Evolutionary conservation across 92 coral and sea anemone genomes (phyloP), one percentile per base, ranked within the genome.

Genomic region (Zoanthus gigantus): DNA sequence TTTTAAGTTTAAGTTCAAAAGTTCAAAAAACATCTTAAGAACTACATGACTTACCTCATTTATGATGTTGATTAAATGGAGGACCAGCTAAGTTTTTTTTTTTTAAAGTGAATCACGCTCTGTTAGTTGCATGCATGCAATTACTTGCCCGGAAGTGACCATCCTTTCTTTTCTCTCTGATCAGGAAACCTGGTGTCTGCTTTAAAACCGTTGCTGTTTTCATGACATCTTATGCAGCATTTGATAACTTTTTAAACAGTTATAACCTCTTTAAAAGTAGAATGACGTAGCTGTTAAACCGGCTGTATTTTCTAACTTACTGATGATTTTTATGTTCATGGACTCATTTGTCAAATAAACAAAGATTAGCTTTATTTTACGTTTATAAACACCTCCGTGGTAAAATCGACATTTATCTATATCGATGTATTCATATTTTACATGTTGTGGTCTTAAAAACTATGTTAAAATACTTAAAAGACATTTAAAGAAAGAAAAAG

Each of bases 371-470:
- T 9, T 76, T 48, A 18, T 53, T 52, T 50, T 29, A 50, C 60
- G 3, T 11, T 48, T 60, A 50, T 18, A 28, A n/a, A 31, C 44
- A n/a, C n/a, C 80, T 76, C 34, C 28, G 80, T 37, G 63, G 63
- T 76, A 76, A 76, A 76, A 18, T 50, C 80, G 50, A 76, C 23
- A 76, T 48, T 76, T 76, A 76, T 12, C 17, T 46, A 69, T 76
- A 28, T 75, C 48, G 2, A 28, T 50, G 29, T 48, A 48, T 52
- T 76, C 61, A 48, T 50, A 52, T 11, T 76, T 48, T 50, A 32
- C 80, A 48, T 52, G 48, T 48, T 0, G 18, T 23, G 28, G 61
- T 76, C 50, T 76, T 48, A 7, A 52, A 48, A 76, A 50, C n/a
- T 32, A 29, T 28, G 45, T 69, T 30, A 30, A 69, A 30, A 30